These are phyloP conservation scores for Meleagris gallopavo DNA, from an alignment of 2,113 vertebrate species.

Conservation along the genomic window DNA sequence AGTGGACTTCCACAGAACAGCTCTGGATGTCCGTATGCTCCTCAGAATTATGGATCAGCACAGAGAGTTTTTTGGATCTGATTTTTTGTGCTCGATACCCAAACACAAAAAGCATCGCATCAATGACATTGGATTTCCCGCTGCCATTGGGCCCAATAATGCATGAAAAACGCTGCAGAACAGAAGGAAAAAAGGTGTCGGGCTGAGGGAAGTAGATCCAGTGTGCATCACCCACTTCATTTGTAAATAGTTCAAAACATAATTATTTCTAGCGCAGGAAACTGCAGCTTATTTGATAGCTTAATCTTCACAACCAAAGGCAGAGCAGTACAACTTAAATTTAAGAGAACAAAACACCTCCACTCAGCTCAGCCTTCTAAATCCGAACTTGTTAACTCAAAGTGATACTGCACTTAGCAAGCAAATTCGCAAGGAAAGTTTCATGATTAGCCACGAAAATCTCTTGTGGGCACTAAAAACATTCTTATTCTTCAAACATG, in stretches of 20 bases:
- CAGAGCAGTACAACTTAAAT: background rate
- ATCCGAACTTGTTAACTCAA: background rate
- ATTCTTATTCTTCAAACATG: slow-evolving; percentile 35
- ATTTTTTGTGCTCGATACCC: slow-evolving; percentile 99
- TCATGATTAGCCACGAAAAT: slow-evolving; percentile 48
- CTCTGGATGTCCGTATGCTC: slow-evolving; percentile 89
- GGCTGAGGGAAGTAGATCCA: background rate
- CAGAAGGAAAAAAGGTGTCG: slow-evolving; percentile 14
- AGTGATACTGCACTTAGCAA: background rate
- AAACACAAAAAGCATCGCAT: slow-evolving; percentile 99
- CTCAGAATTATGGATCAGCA: slow-evolving; percentile 97
- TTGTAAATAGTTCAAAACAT: background rate
- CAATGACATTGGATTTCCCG: slow-evolving; percentile 98
- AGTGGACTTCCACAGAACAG: slow-evolving; percentile 96
- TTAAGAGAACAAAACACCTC: background rate
- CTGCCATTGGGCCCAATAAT: slow-evolving; percentile 99
- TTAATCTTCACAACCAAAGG: background rate
- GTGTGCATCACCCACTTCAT: background rate
- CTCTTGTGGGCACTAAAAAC: slow-evolving; percentile 44
- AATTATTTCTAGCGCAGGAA: background rate
- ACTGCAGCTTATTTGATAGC: background rate
- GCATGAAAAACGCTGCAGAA: slow-evolving; percentile 92
- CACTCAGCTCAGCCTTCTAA: slow-evolving; percentile 28
- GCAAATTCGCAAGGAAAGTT: background rate
- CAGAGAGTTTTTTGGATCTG: slow-evolving; percentile 96